Percentiles rank a stretch among this genome's conserved stretches.
Evolutionary conservation across 2,888 invertebrate species (phyloP).

Genomic region (Orthonevra nobilis): DNA sequence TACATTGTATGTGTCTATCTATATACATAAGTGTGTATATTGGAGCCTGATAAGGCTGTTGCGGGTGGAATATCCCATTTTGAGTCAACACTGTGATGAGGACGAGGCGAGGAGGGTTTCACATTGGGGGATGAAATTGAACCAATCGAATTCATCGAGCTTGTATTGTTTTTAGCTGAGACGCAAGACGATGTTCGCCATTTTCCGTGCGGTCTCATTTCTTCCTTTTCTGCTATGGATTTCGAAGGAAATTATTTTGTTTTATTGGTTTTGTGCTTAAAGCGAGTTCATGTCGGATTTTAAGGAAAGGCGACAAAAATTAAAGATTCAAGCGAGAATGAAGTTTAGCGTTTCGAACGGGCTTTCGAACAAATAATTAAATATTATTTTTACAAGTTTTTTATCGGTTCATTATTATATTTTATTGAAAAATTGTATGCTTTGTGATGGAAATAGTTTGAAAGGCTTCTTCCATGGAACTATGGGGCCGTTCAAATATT

Average conservation of each 20-base stretch:
- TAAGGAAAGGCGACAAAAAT: too few relatives aligned
- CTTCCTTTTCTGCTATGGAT: neutral
- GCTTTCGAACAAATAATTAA: too few relatives aligned
- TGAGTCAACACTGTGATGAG: conserved; percentile 51
- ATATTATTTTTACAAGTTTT: too few relatives aligned
- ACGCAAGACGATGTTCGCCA: conserved; percentile 32
- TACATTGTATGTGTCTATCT: conserved; percentile 59
- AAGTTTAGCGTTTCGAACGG: too few relatives aligned
- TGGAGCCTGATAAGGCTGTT: conserved; percentile 20
- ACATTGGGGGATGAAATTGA: conserved; percentile 42
- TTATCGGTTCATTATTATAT: too few relatives aligned
- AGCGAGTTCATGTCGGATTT: too few relatives aligned
- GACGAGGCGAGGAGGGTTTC: neutral
- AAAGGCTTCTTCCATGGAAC: too few relatives aligned
- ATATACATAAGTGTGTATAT: conserved; percentile 8
- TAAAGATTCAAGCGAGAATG: too few relatives aligned
- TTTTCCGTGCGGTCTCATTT: conserved; percentile 17
- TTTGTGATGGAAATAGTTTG: too few relatives aligned
- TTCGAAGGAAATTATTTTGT: neutral
- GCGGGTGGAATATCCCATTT: conserved; percentile 54
- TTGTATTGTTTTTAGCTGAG: conserved; percentile 45
- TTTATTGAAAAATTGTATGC: too few relatives aligned
- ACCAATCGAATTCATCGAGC: conserved; percentile 65
- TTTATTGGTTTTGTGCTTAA: neutral
- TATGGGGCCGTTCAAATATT: too few relatives aligned